Evolutionary conservation across 2,113 vertebrate genomes (phyloP).

Genomic region (Callopanchax toddi): DNA sequence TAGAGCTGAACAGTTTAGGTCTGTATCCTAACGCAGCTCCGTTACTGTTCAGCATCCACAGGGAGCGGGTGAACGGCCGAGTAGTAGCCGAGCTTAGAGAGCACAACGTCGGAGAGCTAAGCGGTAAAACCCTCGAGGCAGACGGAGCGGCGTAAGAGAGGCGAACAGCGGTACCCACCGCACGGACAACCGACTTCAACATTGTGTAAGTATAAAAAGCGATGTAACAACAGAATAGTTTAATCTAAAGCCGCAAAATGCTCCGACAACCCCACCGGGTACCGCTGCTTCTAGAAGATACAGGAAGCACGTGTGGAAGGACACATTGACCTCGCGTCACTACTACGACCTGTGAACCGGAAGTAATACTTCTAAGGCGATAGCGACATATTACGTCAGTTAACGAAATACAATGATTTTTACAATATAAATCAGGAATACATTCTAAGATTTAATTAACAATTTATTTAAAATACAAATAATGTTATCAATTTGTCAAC

Average conservation of each 20-base stretch:
- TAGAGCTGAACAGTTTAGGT: constrained; percentile 74
- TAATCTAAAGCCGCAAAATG: neutral
- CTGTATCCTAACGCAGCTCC: constrained; percentile 67
- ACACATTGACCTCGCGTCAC: constrained; percentile 78
- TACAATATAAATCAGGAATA: neutral
- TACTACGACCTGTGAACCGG: constrained; percentile 72
- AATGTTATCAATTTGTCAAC: too few relatives aligned
- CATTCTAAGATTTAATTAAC: too few relatives aligned
- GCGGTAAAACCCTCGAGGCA: constrained; percentile 56
- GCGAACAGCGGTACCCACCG: constrained; percentile 71
- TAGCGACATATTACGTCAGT: neutral
- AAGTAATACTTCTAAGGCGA: constrained; percentile 28
- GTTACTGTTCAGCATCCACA: constrained; percentile 78
- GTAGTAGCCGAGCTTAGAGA: constrained; percentile 50
- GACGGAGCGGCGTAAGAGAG: constrained; percentile 51
- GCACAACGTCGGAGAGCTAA: constrained; percentile 55
- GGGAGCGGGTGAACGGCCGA: constrained; percentile 79
- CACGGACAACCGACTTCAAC: constrained; percentile 74
- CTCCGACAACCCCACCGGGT: accelerated
- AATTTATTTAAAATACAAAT: too few relatives aligned
- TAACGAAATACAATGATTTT: neutral
- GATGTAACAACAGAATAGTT: neutral
- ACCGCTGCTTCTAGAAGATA: constrained; percentile 1
- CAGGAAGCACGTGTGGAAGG: constrained; percentile 80
- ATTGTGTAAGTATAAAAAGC: constrained; percentile 39